Evolutionary conservation across 2,888 invertebrate genomes (phyloP).

Genomic region (Macrosiphum euphorbiae): DNA sequence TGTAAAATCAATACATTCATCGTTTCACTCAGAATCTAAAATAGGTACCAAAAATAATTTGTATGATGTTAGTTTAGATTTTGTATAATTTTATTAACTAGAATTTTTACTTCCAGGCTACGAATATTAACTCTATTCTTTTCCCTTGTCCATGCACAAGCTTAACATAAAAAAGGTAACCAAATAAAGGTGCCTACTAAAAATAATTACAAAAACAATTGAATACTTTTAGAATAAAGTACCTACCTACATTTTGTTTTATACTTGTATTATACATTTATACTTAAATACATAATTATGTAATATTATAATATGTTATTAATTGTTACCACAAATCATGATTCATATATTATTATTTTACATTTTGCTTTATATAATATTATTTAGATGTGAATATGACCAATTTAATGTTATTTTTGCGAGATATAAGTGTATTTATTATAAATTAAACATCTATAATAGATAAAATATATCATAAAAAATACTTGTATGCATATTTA

Average conservation of each 20-base stretch:
- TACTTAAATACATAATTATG: background rate
- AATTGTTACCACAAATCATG: background rate
- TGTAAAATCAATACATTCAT: too few species aligned
- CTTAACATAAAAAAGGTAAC: background rate
- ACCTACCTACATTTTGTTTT: background rate
- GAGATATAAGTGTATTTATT: background rate
- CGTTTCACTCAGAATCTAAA: too few species aligned
- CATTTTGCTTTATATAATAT: background rate
- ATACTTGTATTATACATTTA: background rate
- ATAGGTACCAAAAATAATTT: background rate
- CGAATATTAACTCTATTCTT: background rate
- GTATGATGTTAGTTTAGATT: background rate
- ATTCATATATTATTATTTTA: background rate
- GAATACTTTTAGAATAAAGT: background rate
- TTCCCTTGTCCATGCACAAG: background rate
- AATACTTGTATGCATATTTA: background rate
- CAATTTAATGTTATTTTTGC: background rate
- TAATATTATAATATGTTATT: background rate
- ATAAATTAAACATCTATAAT: background rate
- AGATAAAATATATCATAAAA: background rate
- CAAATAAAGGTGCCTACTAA: background rate
- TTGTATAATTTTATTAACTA: background rate
- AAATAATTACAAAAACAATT: background rate
- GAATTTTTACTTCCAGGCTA: background rate
- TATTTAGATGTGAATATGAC: background rate